phyloP scores from a whole-genome alignment of 2,797 vertebrate species.

The Schizothorax lantsangensis region DNA sequence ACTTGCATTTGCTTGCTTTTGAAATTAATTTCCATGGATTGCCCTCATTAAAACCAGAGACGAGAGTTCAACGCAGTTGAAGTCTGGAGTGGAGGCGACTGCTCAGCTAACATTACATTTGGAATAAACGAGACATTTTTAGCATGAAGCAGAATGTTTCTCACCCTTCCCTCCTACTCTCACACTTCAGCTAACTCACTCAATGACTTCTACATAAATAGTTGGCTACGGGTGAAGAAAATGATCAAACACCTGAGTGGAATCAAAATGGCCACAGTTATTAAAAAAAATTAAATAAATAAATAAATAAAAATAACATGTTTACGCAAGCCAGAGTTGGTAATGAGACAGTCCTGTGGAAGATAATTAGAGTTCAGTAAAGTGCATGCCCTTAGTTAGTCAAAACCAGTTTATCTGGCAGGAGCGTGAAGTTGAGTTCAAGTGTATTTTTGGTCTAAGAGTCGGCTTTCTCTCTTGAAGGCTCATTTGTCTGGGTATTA shows the following conservation, averaged over 20 bases:
- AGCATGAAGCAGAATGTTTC: constrained; percentile 24
- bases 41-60: constrained; percentile 59
- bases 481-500: neutral
- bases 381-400: constrained; percentile 16
- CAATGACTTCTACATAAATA: constrained; percentile 33
- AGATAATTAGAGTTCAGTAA: constrained; percentile 36
- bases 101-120: constrained; percentile 8
- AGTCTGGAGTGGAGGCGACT: constrained; percentile 27
- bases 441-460: neutral
- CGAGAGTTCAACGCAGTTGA: neutral
- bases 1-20: constrained; percentile 19
- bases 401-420: constrained; percentile 22
- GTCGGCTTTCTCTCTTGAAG: neutral
- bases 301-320: neutral
- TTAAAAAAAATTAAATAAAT: neutral
- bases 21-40: constrained; percentile 55
- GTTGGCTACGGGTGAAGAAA: constrained; percentile 50
- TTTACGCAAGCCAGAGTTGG: constrained; percentile 7
- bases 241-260: constrained; percentile 36
- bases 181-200: constrained; percentile 30
- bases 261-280: constrained; percentile 24
- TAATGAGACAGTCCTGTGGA: constrained; percentile 30
- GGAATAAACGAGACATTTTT: constrained; percentile 46
- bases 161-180: constrained; percentile 19
- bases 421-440: constrained; percentile 2